Base-by-base conservation (phyloP, 1,140 invertebrate species). In the Eriocheir sinensis region DNA sequence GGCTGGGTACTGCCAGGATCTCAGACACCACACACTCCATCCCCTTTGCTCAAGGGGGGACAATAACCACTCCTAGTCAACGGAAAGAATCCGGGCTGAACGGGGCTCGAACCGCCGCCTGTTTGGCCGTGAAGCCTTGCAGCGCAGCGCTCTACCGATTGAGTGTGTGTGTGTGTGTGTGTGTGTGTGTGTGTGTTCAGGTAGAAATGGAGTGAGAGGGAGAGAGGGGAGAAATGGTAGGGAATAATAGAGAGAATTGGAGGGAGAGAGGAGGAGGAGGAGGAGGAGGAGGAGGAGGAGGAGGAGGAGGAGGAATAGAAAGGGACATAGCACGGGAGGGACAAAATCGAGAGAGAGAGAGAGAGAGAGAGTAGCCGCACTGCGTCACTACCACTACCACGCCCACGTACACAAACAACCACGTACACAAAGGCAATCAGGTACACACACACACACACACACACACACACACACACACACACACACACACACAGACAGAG, bases 371-470 rank as follows among this genome's bases (percentile, higher is more conserved):
- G 89, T 17, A n/a, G 40, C 17, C 9, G 38, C 40, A 90, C 17
- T 34, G 40, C 40, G 89, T 48, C 32, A 53, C 21, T 15, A 86
- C 36, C 9, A 86, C 12, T 21, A 86, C 83, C 83, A 86, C 83
- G 36, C 83, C 34, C 83, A 86, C 30, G 40, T 41, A 86, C 30
- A n/a, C 30, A 83, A 4, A 8, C 80, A 83, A 4, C 4, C 80
- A 83, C 80, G 27, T 27, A 86, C 83, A 86, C 83, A 86, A 15
- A 32, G 12, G n/a, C 15, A 32, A n/a, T 3, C 83, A 86, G 2
- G n/a, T n/a, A 36, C 32, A 86, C 83, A 86, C 83, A 86, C 83
- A 86, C 83, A 86, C 83, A 86, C 83, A 86, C 83, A 86, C 83
- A 86, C 83, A 36, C 83, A 86, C 83, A 86, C 38, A 36, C 34